Evolutionary conservation across 2,888 invertebrate genomes (phyloP), one percentile per base, ranked within the genome.

Genomic region (Kuschelorhynchus macadamiae): DNA sequence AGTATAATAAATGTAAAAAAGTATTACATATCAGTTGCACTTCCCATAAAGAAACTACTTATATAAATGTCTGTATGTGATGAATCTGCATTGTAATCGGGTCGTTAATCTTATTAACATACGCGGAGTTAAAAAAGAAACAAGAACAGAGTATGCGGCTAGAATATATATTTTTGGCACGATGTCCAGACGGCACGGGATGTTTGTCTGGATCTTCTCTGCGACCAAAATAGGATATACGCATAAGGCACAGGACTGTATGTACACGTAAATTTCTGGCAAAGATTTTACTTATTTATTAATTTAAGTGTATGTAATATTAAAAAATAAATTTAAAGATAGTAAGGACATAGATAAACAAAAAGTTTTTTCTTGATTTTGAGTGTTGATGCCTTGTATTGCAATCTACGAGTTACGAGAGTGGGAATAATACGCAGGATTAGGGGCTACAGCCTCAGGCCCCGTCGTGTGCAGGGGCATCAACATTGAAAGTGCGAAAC

Each of bases 131-230:
- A 52, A 18, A 61, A 61, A 50, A 16, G 61, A 50, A 61, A 52
- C 39, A 55, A 44, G 44, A 57, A 44, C 44, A 44, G 44, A 44
- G 57, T 14, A 11, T 20, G 49, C 42, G 44, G 16, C 41, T n/a
- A 42, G 44, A 55, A 63, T 30, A 55, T 46, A 18, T 63, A 55
- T 63, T 63, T 63, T 63, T 63, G 63, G 62, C 63, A 46, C 55
- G 55, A 47, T 55, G 36, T 63, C 33, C 63, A 63, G 63, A 63
- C 63, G 55, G 39, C 30, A 44, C 50, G 53, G 52, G 42, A 55
- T 63, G 39, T 57, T 57, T 57, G 57, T 57, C 57, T 57, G 57
- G 57, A 21, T 55, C 47, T 42, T 30, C 42, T 47, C 17, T 11
- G 14, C 14, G 12, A 50, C 50, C 32, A 50, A 50, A 50, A 50